Base-by-base conservation (phyloP, 1,140 invertebrate genomes). In the Drosophila oshimai region DNA sequence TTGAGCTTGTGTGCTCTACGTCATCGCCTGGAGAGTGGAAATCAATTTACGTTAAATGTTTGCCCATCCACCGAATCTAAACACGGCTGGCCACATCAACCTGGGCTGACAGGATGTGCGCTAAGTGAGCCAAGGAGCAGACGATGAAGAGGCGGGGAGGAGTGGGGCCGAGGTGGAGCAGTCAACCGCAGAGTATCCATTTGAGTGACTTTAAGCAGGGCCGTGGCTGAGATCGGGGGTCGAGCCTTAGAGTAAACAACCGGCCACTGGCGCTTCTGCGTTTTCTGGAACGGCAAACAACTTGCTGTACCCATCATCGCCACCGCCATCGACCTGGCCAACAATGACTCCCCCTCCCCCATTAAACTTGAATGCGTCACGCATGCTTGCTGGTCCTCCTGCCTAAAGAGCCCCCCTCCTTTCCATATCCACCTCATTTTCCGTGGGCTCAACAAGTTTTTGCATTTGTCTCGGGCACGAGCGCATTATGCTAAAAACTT, bases 401-500 rank as follows among this genome's bases (percentile, higher is more conserved):
- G 57, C 33, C 37, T 31, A 6, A 26, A 50, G 13, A 2, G 7
- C 29, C 24, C 5, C 34, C 2, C n/a, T 22, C 33, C 12, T n/a
- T 13, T 3, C 4, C 4, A 22, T 4, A 18, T 4, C 6, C 12
- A 9, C 6, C 36, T 24, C 6, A 2, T 13, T 29, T 6, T 47
- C 39, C 33, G 24, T 41, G 54, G 50, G 50, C 80, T 83, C 80
- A 84, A 84, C 80, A 84, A 84, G 80, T 84, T 84, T 73, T 57
- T 68, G 65, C 64, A 55, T 83, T 83, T 86, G 71, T 75, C 71
- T 47, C 64, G 37, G 61, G 71, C 80, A 79, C 80, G 80, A 74
- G 80, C 74, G 78, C 79, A 87, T 80, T 86, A 86, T 86, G 81
- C 80, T 62, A 70, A 86, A 73, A 87, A 75, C 45, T 81, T 78